Base-by-base conservation (phyloP, 2,113 vertebrate species). In the Lophura nycthemera region DNA sequence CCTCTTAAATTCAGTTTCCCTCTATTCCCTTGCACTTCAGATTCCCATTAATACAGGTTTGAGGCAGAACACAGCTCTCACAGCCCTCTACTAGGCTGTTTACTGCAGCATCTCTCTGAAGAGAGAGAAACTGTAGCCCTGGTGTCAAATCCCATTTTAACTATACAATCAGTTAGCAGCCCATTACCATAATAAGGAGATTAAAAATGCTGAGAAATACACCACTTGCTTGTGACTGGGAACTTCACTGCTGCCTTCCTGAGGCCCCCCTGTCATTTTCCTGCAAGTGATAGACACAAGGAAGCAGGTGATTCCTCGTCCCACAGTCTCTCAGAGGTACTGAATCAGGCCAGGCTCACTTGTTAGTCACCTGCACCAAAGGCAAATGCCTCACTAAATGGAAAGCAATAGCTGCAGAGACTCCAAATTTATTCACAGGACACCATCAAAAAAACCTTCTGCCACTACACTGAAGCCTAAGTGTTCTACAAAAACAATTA, bases 111-210 rank as follows among this genome's bases (percentile, higher is more conserved):
- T 88, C 84, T 77, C 91, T 95, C 95, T 88, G 91, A 96, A 95
- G 94, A 74, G 84, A 95, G 64, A 91, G 82, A 77, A 96, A 90
- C 20, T 16, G 87, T 89, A 95, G 94, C 95, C 85, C 83, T 86
- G 38, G 71, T 95, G 89, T 86, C 95, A 96, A 93, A 89, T 95
- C 91, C 93, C 88, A 83, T 95, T 96, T 96, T 95, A 95, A 96
- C 91, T 92, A 86, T 72, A 90, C 87, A 88, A 91, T 95, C 88
- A 93, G 93, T 93, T 95, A 95, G 80, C 87, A 93, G 93, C 78
- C 92, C 38, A 93, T 97, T 95, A 95, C 71, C 89, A 91, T 95
- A 97, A 96, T 86, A 96, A 91, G 94, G 78, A 86, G 87, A 95
- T 92, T 97, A 93, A 97, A 93, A 95, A 83, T 1, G 0, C 88